Evolutionary conservation across 2,888 invertebrate genomes (phyloP).

Genomic region (Euclidia mi): DNA sequence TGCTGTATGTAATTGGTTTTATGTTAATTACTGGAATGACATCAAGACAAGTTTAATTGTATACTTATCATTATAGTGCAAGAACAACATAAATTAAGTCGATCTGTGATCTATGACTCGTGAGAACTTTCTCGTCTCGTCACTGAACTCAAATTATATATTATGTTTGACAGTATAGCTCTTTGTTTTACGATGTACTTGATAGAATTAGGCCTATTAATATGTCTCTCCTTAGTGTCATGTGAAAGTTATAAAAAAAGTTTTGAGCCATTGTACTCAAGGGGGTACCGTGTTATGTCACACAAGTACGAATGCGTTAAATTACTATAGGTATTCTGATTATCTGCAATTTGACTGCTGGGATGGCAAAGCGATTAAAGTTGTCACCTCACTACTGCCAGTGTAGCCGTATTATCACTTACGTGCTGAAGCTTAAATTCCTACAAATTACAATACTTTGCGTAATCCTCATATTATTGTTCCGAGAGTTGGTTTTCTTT

Average conservation of each 20-base stretch:
- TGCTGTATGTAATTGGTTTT: background rate
- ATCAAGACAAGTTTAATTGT: background rate
- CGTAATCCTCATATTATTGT: too few species aligned
- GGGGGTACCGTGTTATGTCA: too few species aligned
- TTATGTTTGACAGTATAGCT: slow-evolving; percentile 3
- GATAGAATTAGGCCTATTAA: background rate
- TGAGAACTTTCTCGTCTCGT: background rate
- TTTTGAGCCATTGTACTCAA: background rate
- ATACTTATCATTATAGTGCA: background rate
- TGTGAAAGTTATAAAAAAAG: background rate
- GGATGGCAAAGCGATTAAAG: too few species aligned
- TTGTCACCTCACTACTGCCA: too few species aligned
- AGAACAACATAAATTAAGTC: background rate
- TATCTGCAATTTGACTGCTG: too few species aligned
- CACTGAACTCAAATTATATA: slow-evolving; percentile 13
- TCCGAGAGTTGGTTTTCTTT: too few species aligned
- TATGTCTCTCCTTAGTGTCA: background rate
- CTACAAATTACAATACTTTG: too few species aligned
- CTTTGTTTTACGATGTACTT: background rate
- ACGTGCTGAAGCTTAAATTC: too few species aligned
- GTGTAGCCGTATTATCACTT: too few species aligned
- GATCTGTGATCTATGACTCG: background rate
- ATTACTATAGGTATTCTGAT: too few species aligned
- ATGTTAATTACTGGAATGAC: background rate
- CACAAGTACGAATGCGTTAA: too few species aligned